Base-by-base conservation (phyloP, 2,797 vertebrate species). In the Sebastes steindachneri region DNA sequence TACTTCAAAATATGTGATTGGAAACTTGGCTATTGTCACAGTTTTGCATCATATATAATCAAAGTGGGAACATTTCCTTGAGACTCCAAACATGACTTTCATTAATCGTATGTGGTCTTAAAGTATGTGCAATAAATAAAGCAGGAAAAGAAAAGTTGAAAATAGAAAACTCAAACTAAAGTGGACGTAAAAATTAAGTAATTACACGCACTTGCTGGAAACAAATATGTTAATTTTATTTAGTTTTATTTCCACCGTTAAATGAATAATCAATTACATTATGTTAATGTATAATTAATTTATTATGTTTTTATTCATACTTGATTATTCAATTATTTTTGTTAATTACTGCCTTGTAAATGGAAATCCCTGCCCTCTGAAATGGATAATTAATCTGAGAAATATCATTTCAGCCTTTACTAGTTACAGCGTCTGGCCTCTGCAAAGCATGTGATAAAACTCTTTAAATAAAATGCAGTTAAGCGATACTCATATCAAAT, bases 321-420 rank as follows among this genome's bases (percentile, higher is more conserved):
- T 28, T 54, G 29, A 57, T 37, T 26, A 55, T 79, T 66, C 60
- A 4, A 70, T 66, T 23, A 23, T 60, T 37, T 60, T 14, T 65
- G 41, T 64, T 76, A 17, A 81, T 62, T 69, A 68, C 23, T 7
- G 15, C 41, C 21, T 53, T 19, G 45, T 55, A 71, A 79, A 55
- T 62, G 9, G 9, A 17, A 69, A 74, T 64, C 7, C 9, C 33
- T 19, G 21, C 57, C 48, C 23, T 23, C 23, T 23, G 23, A 23
- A 23, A 17, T 37, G 10, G 9, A 68, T 57, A 25, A 57, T 68
- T 28, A n/a, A 53, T 65, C 28, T 35, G 9, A 62, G 10, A 45
- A 45, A 76, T 59, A 25, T 17, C 0, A 65, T 60, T 54, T 66
- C 41, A 62, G 21, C 8, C 33, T 51, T 71, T 37, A 35, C 53